Conservation (phyloP, 1,140 invertebrate species). For the Acromyrmex heyeri region DNA sequence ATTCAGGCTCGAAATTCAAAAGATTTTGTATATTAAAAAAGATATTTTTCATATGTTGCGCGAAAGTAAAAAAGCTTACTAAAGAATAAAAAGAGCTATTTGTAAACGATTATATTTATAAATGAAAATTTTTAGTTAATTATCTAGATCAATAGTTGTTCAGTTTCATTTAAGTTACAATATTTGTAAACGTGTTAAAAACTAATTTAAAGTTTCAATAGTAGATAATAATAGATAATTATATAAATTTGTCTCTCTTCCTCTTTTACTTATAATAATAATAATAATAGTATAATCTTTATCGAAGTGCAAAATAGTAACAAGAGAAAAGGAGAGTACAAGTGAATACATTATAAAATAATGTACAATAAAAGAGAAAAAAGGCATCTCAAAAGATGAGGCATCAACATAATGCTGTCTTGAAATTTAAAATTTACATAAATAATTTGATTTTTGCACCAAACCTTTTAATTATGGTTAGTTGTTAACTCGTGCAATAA, state of each 20-base stretch:
- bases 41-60: background rate
- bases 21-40: too few species aligned
- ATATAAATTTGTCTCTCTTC: background rate
- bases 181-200: background rate
- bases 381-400: too few species aligned
- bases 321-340: too few species aligned
- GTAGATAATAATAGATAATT: background rate
- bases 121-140: background rate
- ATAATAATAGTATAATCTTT: too few species aligned
- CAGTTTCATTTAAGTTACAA: background rate
- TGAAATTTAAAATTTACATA: background rate
- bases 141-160: too few species aligned
- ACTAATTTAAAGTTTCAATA: background rate
- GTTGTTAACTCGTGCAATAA: background rate
- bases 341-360: too few species aligned
- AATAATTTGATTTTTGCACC: background rate
- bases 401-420: too few species aligned
- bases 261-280: background rate
- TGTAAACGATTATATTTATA: background rate
- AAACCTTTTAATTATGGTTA: background rate
- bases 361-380: too few species aligned
- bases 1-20: background rate
- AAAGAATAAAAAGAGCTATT: background rate
- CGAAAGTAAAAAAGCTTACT: background rate
- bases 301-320: too few species aligned